Evolutionary conservation across 1,140 invertebrate species (phyloP).

Genomic region (Papilio helenus): DNA sequence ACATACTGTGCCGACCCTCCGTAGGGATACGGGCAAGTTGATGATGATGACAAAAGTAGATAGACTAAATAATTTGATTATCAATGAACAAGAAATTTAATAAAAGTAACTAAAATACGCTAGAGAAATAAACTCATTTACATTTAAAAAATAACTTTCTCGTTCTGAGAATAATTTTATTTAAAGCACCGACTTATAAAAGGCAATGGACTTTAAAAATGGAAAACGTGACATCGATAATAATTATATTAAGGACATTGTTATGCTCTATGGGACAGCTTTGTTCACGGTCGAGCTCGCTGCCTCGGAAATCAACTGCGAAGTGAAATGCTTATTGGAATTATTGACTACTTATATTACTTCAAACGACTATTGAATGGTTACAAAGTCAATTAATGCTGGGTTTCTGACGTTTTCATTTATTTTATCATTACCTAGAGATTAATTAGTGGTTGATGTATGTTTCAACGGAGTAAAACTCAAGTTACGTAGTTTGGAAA

Average conservation of each 20-base stretch:
- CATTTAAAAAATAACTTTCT: background rate
- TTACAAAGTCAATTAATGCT: background rate
- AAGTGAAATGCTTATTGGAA: constrained; percentile 15
- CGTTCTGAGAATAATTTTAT: constrained; percentile 31
- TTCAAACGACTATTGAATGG: background rate
- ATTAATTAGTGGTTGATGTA: no score
- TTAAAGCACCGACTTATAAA: constrained; percentile 17
- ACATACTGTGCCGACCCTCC: no score
- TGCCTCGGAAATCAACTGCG: constrained; percentile 10
- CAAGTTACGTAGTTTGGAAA: no score
- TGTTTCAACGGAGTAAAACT: no score
- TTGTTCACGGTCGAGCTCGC: constrained; percentile 26
- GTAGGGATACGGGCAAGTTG: no score
- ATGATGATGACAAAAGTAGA: no score
- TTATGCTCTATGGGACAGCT: constrained; percentile 34
- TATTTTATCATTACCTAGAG: no score
- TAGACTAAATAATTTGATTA: background rate
- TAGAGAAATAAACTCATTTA: constrained; percentile 4
- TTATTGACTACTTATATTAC: constrained; percentile 3
- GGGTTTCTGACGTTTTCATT: no score
- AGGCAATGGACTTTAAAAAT: constrained; percentile 37
- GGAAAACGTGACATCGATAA: constrained; percentile 37
- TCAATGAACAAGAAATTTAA: background rate
- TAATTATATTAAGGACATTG: constrained; percentile 34
- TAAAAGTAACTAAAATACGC: background rate